Conservation (phyloP, 2,888 invertebrate genomes). For the Pollenia angustigena region DNA sequence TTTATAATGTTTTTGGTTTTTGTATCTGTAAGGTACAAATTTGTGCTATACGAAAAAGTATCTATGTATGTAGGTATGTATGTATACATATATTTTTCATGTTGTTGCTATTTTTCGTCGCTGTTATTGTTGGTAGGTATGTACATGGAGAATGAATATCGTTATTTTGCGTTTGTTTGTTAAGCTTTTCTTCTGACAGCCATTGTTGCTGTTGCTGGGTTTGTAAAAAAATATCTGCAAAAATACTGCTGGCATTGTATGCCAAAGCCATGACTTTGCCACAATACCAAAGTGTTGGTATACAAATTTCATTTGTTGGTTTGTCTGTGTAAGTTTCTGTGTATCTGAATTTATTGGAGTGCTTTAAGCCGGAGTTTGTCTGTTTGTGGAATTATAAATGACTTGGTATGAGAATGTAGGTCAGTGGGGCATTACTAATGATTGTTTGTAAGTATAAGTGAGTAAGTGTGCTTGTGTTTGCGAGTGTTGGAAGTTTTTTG, state of each 20-base stretch:
- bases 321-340: slow-evolving; percentile 34
- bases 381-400: slow-evolving; percentile 71
- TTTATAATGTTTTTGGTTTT: slow-evolving; percentile 46
- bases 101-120: slow-evolving; percentile 11
- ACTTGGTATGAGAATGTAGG: slow-evolving; percentile 70
- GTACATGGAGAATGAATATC: slow-evolving; percentile 24
- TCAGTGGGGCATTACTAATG: slow-evolving; percentile 72
- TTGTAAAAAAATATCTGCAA: slow-evolving; percentile 46
- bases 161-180: slow-evolving; percentile 3
- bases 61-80: slow-evolving; percentile 11
- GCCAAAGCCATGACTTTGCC: slow-evolving; percentile 72
- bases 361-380: slow-evolving; percentile 70
- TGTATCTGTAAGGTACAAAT: slow-evolving; percentile 42
- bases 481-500: slow-evolving; percentile 43
- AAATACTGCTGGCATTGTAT: slow-evolving; percentile 61
- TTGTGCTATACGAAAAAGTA: slow-evolving; percentile 26
- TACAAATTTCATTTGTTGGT: background rate
- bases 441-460: slow-evolving; percentile 48
- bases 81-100: background rate
- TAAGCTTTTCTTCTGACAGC: background rate
- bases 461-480: slow-evolving; percentile 15
- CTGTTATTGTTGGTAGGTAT: slow-evolving; percentile 24
- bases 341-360: slow-evolving; percentile 48
- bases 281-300: slow-evolving; percentile 55
- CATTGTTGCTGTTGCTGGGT: slow-evolving; percentile 11